Evolutionary conservation across 2,888 invertebrate genomes (phyloP).

Genomic region (Steromphala cineraria): DNA sequence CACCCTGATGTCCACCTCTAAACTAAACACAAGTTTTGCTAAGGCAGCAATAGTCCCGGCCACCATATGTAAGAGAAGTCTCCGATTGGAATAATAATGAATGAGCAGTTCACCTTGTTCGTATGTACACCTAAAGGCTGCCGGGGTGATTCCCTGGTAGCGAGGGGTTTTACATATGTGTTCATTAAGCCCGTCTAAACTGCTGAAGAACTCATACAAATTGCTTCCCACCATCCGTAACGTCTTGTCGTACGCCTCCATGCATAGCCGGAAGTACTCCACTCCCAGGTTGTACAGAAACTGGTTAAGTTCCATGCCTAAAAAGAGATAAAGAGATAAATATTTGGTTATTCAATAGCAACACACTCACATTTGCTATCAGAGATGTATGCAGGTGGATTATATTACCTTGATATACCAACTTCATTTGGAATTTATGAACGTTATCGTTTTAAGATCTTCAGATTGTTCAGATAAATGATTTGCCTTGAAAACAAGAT

Average conservation of each 20-base stretch:
- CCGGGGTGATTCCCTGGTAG: constrained; percentile 85
- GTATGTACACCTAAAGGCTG: constrained; percentile 89
- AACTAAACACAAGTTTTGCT: constrained; percentile 92
- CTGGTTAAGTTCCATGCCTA: constrained; percentile 76
- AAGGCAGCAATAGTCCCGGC: constrained; percentile 98
- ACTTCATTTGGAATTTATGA: too few relatives aligned
- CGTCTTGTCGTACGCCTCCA: constrained; percentile 97
- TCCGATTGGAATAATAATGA: constrained; percentile 96
- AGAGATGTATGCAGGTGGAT: too few relatives aligned
- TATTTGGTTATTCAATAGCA: too few relatives aligned
- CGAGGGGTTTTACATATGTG: constrained; percentile 87
- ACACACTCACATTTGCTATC: too few relatives aligned
- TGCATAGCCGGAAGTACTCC: constrained; percentile 96
- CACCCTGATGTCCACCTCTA: constrained; percentile 93
- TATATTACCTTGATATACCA: too few relatives aligned
- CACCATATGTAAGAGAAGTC: constrained; percentile 95
- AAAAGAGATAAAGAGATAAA: too few relatives aligned
- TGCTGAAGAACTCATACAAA: constrained; percentile 95
- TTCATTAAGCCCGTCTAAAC: constrained; percentile 95
- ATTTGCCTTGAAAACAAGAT: too few relatives aligned
- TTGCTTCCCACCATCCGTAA: constrained; percentile 95
- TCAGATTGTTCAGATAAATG: too few relatives aligned
- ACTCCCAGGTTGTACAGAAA: constrained; percentile 94
- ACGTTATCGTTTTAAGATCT: too few relatives aligned
- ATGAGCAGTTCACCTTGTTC: constrained; percentile 78